phyloP scores from a whole-genome alignment of 23 tunicate genomes.

The Halocynthia aurantium region DNA sequence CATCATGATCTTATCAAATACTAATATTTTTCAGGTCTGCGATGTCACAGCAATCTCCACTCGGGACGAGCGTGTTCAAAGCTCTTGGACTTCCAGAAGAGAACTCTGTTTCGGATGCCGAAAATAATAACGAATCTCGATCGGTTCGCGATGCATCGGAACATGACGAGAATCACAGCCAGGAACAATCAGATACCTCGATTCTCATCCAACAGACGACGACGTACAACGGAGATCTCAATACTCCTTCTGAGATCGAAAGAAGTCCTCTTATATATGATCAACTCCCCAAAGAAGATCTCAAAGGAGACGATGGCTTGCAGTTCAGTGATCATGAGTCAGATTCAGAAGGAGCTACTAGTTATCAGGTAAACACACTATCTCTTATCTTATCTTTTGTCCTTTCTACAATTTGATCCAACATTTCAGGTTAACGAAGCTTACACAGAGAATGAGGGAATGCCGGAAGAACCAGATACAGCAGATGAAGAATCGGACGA shows the following conservation, averaged over 20 bases:
- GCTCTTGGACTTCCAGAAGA: constrained; percentile 66
- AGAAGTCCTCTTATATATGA: constrained; percentile 19
- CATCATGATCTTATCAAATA: not conserved
- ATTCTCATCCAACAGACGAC: constrained; percentile 1
- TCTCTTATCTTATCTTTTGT: not conserved
- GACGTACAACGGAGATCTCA: not conserved
- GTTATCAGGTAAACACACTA: constrained; percentile 45
- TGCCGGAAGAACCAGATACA: constrained; percentile 29
- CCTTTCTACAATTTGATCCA: not conserved
- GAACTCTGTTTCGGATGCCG: not conserved
- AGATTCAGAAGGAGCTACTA: constrained; percentile 70
- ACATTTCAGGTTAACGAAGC: constrained; percentile 16
- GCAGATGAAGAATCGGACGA: not conserved
- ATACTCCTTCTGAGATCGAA: not conserved
- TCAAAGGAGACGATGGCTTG: constrained; percentile 5
- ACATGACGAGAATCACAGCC: constrained; percentile 2
- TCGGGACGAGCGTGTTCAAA: constrained; percentile 75
- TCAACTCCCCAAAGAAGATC: constrained; percentile 10
- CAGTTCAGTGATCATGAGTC: constrained; percentile 44
- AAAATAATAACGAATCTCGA: not conserved
- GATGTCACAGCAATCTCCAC: constrained; percentile 77
- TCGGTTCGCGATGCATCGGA: not conserved
- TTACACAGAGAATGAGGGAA: not conserved
- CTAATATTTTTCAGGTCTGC: not conserved
- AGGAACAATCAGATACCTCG: not conserved